Evolutionary conservation across 2,113 vertebrate genomes (phyloP), one percentile per base, ranked within the genome.

Genomic region (Tragelaphus strepsiceros): DNA sequence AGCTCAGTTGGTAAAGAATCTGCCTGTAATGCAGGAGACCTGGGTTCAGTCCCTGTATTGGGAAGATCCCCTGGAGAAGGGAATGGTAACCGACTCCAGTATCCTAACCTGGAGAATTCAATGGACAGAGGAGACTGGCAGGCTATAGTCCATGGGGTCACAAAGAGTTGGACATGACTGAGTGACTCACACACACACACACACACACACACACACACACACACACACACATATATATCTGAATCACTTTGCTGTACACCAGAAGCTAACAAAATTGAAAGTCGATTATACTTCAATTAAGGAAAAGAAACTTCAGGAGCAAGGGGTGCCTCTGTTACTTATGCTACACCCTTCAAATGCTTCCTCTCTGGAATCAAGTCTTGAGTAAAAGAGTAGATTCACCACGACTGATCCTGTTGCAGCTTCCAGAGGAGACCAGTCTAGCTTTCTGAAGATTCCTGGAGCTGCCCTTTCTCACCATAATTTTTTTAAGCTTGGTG

Each of bases 291-390:
- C 32, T 54, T 54, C 6, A 54, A 22, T 82, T 35, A 54, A 77
- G 39, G 39, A 7, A 54, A 54, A 54, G 90, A 54, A 96, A 92
- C 28, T 58, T 74, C 56, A 90, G 84, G 46, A 62, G 11, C 17
- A 35, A 86, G 3, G 7, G 13, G 22, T 53, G n/a, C 30, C n/a
- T 51, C 6, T 1, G 0, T 58, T 49, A 39, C 2, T 17, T 15
- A 32, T 4, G 1, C 4, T 4, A n/a, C 14, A 7, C 43, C 35
- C n/a, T 26, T 28, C 30, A 13, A 30, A 43, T 26, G 14, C 22
- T 59, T 43, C 35, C 19, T 71, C 4, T 13, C 43, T 58, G 24
- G 35, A 54, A 61, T 30, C 54, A 39, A 78, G 49, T 61, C 39
- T 19, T 53, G 43, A 46, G 35, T 43, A 15, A 93, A 43, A 17